These are phyloP conservation scores for Whitmania pigra DNA, from an alignment of 1,140 invertebrate genomes.

Conservation along the genomic window DNA sequence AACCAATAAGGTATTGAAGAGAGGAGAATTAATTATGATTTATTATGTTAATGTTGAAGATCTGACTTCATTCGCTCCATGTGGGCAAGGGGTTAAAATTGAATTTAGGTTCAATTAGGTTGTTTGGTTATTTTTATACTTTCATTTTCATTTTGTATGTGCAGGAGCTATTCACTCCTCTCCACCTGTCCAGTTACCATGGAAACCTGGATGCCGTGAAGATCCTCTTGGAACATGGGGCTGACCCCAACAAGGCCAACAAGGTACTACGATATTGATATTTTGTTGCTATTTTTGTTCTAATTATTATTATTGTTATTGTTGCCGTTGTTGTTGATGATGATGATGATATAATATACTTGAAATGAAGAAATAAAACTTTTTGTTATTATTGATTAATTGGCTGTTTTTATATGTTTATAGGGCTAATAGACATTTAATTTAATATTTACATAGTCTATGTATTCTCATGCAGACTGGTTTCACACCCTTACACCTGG, in stretches of 20 bases:
- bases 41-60: slow-evolving; percentile 60
- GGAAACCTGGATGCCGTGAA: slow-evolving; percentile 1
- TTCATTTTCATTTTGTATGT: too few relatives aligned
- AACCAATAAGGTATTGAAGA: too few relatives aligned
- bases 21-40: too few relatives aligned
- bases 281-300: background rate
- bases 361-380: too few relatives aligned
- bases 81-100: slow-evolving; percentile 5
- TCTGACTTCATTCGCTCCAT: slow-evolving; percentile 71
- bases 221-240: slow-evolving; percentile 5
- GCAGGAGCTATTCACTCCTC: background rate
- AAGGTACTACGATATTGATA: too few relatives aligned
- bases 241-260: background rate
- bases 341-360: too few relatives aligned
- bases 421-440: background rate
- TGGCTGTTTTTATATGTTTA: background rate
- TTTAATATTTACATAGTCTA: too few relatives aligned
- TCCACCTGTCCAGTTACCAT: slow-evolving; percentile 5
- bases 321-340: background rate
- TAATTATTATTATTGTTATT: background rate
- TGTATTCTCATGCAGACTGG: slow-evolving; percentile 46
- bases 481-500: slow-evolving; percentile 82
- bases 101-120: background rate
- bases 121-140: background rate
- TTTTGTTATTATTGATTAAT: background rate